Percentiles rank a stretch among this genome's conserved stretches.
Conservation (phyloP, 2,113 vertebrate species). For the Sylvietta virens region DNA sequence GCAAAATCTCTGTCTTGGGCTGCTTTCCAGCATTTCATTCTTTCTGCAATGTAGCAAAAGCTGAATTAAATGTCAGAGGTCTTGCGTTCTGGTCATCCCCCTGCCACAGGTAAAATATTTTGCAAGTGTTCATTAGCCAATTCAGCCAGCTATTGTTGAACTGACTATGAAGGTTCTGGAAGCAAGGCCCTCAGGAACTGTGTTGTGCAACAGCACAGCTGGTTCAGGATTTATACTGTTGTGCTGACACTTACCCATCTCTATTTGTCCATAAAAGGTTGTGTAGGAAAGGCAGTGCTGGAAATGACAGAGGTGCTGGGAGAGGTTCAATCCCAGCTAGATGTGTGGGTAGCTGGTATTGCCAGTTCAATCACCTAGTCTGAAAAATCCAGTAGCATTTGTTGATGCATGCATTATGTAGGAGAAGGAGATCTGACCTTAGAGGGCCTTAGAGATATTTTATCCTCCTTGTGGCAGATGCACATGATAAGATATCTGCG, state of each 20-base stretch:
- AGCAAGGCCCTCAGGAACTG: background rate
- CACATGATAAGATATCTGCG: background rate
- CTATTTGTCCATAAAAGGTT: background rate
- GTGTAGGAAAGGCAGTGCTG: background rate
- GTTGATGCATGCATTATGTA: background rate
- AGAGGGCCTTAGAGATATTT: background rate
- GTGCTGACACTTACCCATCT: background rate
- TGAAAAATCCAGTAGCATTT: background rate
- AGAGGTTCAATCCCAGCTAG: background rate
- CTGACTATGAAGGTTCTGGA: background rate
- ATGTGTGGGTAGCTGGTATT: fast-evolving
- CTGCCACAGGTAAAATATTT: background rate
- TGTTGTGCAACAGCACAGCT: background rate
- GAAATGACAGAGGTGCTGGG: background rate
- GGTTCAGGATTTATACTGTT: background rate
- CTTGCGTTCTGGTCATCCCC: background rate
- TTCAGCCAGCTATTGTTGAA: background rate
- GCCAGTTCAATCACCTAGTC: background rate
- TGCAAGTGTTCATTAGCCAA: background rate
- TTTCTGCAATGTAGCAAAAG: background rate
- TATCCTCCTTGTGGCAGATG: background rate
- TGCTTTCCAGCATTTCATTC: background rate
- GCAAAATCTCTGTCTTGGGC: background rate
- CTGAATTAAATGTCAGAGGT: background rate
- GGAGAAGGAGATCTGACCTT: background rate